Evolutionary conservation across 2,888 invertebrate genomes (phyloP).

Genomic region (Mactromeris polynyma): DNA sequence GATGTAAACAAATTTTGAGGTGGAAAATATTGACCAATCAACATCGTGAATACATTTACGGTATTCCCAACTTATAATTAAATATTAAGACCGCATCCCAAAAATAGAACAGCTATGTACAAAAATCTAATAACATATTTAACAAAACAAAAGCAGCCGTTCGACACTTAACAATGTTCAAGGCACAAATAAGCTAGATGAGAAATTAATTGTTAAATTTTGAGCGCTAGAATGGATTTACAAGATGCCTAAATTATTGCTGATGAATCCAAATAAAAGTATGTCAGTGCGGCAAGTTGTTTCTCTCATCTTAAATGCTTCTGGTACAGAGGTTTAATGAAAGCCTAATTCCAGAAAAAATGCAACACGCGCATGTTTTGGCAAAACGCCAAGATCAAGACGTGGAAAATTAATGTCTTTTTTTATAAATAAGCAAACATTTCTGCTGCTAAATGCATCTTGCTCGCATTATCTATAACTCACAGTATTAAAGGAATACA

Average conservation of each 20-base stretch:
- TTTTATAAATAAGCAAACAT: conserved; percentile 3
- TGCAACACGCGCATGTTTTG: neutral
- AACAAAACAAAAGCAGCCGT: too few species aligned
- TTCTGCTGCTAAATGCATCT: neutral
- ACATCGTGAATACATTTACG: too few species aligned
- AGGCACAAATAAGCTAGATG: too few species aligned
- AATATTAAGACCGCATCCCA: too few species aligned
- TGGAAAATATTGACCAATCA: too few species aligned
- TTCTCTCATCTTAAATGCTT: neutral
- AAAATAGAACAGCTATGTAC: too few species aligned
- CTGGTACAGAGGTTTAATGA: neutral
- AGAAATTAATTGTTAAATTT: neutral
- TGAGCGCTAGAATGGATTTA: neutral
- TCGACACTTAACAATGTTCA: too few species aligned
- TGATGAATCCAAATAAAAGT: neutral
- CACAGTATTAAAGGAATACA: neutral
- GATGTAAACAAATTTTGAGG: too few species aligned
- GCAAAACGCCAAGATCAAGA: neutral
- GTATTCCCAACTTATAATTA: too few species aligned
- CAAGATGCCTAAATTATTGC: neutral
- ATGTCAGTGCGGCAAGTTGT: neutral
- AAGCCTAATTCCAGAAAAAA: conserved; percentile 1
- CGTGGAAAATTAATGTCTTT: conserved; percentile 3
- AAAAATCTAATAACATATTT: too few species aligned
- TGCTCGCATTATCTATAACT: neutral